Conservation (phyloP, 2,113 vertebrate genomes). For the Cygnus atratus region DNA sequence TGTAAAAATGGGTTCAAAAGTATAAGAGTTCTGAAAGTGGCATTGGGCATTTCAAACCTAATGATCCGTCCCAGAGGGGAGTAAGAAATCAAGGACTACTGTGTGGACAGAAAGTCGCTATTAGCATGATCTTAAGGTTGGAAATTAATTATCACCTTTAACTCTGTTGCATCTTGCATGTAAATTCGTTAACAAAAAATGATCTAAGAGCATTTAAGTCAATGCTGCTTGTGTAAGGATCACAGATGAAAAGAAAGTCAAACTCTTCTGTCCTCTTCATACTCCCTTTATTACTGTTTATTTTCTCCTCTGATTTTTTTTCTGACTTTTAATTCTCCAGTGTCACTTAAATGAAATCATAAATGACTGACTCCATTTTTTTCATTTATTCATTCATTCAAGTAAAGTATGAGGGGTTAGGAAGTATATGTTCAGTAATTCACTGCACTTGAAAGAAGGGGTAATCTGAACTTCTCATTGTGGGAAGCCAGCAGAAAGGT, state of each 20-base stretch:
- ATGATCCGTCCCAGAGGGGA: neutral
- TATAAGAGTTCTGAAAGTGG: neutral
- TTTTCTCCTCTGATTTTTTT: neutral
- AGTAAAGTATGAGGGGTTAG: fast-evolving
- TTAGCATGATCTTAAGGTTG: neutral
- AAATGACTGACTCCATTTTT: neutral
- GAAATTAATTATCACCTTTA: neutral
- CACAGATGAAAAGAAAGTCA: neutral
- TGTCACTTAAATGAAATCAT: neutral
- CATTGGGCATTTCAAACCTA: neutral
- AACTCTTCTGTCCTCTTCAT: neutral
- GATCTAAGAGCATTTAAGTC: neutral
- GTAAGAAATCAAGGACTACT: neutral
- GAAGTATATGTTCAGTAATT: neutral
- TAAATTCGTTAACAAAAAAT: neutral
- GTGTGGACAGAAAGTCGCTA: neutral
- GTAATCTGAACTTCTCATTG: neutral
- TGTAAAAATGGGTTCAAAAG: neutral
- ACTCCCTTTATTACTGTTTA: neutral
- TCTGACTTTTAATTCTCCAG: neutral
- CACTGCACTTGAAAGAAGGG: neutral
- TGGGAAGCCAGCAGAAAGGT: neutral
- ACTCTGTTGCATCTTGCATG: neutral
- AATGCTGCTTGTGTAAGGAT: neutral
- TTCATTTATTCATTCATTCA: neutral